These are phyloP conservation scores for Pogonomyrmex barbatus DNA, from an alignment of 1,140 invertebrate genomes.

Conservation along the genomic window DNA sequence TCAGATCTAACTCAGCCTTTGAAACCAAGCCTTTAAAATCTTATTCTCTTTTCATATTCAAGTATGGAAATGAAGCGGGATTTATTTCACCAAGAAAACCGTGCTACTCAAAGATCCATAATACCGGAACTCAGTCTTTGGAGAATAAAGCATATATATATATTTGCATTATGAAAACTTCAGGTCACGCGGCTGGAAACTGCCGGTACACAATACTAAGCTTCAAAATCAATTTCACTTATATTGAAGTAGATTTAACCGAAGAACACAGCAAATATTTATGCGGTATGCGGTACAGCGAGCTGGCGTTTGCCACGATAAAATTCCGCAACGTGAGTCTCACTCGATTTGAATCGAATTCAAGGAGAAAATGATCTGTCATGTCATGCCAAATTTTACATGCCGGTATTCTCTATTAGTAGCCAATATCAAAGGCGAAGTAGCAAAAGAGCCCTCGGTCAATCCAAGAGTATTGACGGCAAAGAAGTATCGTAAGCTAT, in stretches of 20 bases:
- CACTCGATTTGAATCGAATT: not conserved
- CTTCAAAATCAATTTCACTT: not conserved
- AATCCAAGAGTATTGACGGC: not conserved
- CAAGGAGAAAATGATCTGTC: not conserved
- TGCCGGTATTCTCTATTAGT: not conserved
- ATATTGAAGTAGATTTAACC: not conserved
- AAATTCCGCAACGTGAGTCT: not conserved
- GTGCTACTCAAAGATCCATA: not conserved
- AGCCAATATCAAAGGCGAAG: slow-evolving; percentile 16
- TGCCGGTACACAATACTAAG: not conserved
- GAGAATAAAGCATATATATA: not conserved
- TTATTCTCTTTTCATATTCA: slow-evolving; percentile 7
- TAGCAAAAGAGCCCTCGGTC: not conserved
- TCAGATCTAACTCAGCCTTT: not conserved
- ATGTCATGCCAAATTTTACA: not conserved
- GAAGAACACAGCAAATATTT: slow-evolving; percentile 9
- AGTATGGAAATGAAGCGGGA: not conserved
- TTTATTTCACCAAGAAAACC: not conserved
- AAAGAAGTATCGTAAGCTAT: slow-evolving; percentile 7
- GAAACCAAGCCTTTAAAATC: not conserved
- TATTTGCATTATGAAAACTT: slow-evolving; percentile 28
- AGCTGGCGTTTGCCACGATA: not conserved
- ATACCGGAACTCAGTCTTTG: not conserved
- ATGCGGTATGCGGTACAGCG: not conserved
- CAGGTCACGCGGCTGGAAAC: not conserved